These are phyloP conservation scores for Mastomys natalensis DNA, from an alignment of 2,113 vertebrate genomes.

Conservation along the genomic window DNA sequence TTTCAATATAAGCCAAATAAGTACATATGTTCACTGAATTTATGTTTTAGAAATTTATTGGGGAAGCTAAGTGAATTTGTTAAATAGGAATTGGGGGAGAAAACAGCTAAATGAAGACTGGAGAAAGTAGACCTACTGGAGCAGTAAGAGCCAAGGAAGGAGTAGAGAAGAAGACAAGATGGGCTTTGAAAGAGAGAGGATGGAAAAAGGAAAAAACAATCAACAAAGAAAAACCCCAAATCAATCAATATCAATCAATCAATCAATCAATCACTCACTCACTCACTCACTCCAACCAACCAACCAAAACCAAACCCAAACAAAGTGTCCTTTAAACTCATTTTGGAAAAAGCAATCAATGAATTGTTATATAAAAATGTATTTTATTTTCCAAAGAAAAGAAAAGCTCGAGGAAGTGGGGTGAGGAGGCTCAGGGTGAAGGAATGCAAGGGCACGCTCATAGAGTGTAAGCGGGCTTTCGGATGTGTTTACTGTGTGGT, in stretches of 20 bases:
- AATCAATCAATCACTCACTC: too few species aligned
- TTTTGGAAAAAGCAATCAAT: too few species aligned
- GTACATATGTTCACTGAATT: background rate
- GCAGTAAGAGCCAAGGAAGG: background rate
- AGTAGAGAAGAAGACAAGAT: background rate
- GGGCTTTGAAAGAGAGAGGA: background rate
- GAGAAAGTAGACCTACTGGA: background rate
- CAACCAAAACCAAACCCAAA: too few species aligned
- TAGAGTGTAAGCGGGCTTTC: background rate
- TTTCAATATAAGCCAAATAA: background rate
- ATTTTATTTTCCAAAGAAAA: too few species aligned
- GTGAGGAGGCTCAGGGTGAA: background rate
- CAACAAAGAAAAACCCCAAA: too few species aligned
- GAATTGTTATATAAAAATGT: too few species aligned
- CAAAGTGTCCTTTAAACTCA: too few species aligned
- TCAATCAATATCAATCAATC: too few species aligned
- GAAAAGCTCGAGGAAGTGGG: background rate
- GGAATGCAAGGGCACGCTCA: background rate
- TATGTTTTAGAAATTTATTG: background rate
- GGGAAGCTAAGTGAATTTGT: background rate
- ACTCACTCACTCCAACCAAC: too few species aligned
- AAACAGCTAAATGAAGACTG: background rate
- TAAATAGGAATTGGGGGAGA: background rate
- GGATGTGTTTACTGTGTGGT: background rate
- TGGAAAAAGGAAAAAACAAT: too few species aligned